These are phyloP conservation scores for Drosophila busckii DNA, from an alignment of 1,140 invertebrate genomes.

Conservation along the genomic window DNA sequence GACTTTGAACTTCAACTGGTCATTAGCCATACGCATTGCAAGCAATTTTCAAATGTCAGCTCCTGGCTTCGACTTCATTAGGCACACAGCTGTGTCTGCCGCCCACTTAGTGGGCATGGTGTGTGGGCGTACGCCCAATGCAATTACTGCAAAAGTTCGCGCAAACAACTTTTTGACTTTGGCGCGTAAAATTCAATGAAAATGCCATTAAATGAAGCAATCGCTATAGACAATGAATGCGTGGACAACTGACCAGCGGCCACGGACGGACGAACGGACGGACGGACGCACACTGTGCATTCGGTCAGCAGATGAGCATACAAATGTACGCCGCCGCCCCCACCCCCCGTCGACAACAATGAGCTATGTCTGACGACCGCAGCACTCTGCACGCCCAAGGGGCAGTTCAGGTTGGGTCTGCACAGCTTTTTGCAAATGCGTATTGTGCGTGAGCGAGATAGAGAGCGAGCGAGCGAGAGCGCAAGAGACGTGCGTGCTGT, in stretches of 20 bases:
- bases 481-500: background rate
- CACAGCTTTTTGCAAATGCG: too few species aligned
- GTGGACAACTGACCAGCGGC: background rate
- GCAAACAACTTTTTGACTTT: constrained; percentile 75
- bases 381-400: too few species aligned
- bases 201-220: constrained; percentile 70
- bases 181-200: constrained; percentile 73
- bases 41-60: constrained; percentile 73
- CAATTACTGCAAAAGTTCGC: constrained; percentile 70
- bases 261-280: too few species aligned
- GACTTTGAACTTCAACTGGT: constrained; percentile 70
- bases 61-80: constrained; percentile 46
- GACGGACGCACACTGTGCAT: background rate
- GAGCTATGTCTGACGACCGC: constrained; percentile 44
- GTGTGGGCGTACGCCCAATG: constrained; percentile 28
- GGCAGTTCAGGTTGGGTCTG: too few species aligned
- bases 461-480: background rate
- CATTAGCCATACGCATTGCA: constrained; percentile 70
- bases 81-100: constrained; percentile 23
- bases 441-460: background rate
- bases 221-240: constrained; percentile 39
- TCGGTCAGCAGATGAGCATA: constrained; percentile 1
- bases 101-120: constrained; percentile 6
- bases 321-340: constrained; percentile 24
- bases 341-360: too few species aligned